These are phyloP conservation scores for Halictus rubicundus DNA, from an alignment of 1,140 invertebrate genomes.

Conservation along the genomic window DNA sequence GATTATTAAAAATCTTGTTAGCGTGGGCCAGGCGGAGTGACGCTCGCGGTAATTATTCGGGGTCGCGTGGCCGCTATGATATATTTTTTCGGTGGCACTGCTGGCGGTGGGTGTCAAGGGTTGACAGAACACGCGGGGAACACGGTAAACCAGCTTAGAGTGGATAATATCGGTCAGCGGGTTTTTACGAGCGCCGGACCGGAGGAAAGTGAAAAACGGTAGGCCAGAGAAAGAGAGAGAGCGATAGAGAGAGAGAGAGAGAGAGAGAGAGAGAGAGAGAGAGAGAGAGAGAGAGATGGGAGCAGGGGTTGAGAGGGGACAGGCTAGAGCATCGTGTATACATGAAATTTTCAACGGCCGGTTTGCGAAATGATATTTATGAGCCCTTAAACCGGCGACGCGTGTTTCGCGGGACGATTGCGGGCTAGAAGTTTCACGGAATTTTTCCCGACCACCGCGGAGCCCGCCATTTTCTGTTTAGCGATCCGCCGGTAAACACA, in stretches of 20 bases:
- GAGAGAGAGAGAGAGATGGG: too few species aligned
- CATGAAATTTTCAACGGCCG: conserved; percentile 1
- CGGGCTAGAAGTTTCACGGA: neutral
- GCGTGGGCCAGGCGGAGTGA: neutral
- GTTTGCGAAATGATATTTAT: conserved; percentile 1
- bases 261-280: too few species aligned
- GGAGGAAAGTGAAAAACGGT: conserved; percentile 3
- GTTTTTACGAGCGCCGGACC: neutral
- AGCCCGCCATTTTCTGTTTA: neutral
- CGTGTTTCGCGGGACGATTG: neutral
- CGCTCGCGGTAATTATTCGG: neutral
- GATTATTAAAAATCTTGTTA: conserved; percentile 2
- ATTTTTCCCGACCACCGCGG: neutral
- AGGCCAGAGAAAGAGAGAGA: neutral
- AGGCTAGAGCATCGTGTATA: neutral
- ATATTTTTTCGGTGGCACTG: neutral
- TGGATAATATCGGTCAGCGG: conserved; percentile 3
- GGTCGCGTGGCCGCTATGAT: conserved; percentile 1
- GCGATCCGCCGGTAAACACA: neutral
- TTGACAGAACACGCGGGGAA: neutral
- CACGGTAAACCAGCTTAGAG: conserved; percentile 1
- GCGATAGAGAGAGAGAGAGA: too few species aligned
- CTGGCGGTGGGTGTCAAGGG: neutral
- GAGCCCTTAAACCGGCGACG: neutral
- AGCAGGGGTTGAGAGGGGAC: too few species aligned